A percentile compares a stretch with the other conserved stretches of the same genome.
These are phyloP conservation scores for Actinernus sp. DNA, from an alignment of 92 coral and sea anemone genomes.

Conservation along the genomic window DNA sequence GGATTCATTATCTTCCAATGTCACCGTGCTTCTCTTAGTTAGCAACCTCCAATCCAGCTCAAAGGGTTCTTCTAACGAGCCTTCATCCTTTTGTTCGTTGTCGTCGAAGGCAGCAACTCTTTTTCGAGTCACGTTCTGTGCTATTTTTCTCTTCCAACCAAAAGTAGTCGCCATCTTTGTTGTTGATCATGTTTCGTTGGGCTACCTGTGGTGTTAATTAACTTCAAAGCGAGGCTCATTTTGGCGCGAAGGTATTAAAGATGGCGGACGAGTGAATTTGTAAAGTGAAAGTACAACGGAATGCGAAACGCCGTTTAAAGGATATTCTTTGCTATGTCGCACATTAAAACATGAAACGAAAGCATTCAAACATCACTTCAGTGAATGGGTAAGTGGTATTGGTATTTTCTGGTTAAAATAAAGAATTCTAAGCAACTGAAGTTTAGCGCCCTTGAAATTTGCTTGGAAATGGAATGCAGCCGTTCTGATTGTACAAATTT, in stretches of 20 bases:
- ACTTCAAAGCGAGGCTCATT: background rate
- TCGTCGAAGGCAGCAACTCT: constrained; percentile 74
- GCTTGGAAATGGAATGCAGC: too few relatives aligned
- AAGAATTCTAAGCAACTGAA: too few relatives aligned
- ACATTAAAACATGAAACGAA: constrained; percentile 61
- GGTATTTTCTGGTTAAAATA: too few relatives aligned
- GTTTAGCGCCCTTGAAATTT: too few relatives aligned
- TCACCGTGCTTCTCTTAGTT: constrained; percentile 34
- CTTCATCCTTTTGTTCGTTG: constrained; percentile 46
- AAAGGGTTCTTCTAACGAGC: constrained; percentile 35
- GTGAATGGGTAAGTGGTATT: constrained; percentile 37
- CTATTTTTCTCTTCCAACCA: constrained; percentile 79
- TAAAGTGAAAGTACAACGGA: background rate
- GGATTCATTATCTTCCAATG: constrained; percentile 52
- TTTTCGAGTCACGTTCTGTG: constrained; percentile 64
- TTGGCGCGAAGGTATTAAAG: constrained; percentile 1
- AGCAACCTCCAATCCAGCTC: constrained; percentile 68
- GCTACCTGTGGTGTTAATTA: background rate
- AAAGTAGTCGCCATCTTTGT: constrained; percentile 86
- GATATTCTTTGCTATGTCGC: background rate
- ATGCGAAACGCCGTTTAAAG: background rate
- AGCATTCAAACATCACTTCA: constrained; percentile 14
- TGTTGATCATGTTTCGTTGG: background rate
- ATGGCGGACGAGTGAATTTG: background rate
- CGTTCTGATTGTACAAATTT: too few relatives aligned